Base-by-base conservation (phyloP, 2,797 vertebrate species). In the Acipenser oxyrinchus region DNA sequence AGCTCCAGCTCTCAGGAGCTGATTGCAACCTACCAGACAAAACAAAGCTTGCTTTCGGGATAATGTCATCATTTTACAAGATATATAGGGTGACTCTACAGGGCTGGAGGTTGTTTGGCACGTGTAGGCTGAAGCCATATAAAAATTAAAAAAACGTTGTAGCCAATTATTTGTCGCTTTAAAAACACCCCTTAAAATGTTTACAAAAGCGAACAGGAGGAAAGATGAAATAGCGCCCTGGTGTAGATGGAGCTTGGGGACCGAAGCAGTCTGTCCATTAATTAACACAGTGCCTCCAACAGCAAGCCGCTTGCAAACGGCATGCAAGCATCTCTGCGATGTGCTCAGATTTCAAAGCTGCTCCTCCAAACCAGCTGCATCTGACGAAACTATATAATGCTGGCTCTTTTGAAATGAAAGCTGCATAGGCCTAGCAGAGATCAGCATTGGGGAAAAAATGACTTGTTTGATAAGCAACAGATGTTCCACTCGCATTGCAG, bases 281-380 rank as follows among this genome's bases (percentile, higher is more conserved):
- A 87, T 90, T 87, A 92, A 86, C 74, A 66, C 72, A 73, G 74
- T 79, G 72, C 74, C 71, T 73, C 48, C 15, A 69, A 76, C 83
- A 76, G 76, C 78, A 80, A 78, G 75, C 75, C 77, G 71, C 82
- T 84, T 70, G 76, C 87, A 84, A 69, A 66, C 64, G 81, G 82
- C 81, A 84, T 78, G 82, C 80, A 83, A 78, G 87, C 82, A 83
- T 79, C 80, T 82, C 77, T 66, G 73, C 62, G 59, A 73, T 3
- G 71, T 37, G 77, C 84, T 95, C 91, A 23, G 69, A 87, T 95
- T 94, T 95, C 93, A 95, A 95, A 94, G 92, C 82, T 75, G 0
- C 80, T 85, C 78, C 81, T 81, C 74, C 71, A 66, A 73, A 83
- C 86, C 92, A 93, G 92, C 91, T 93, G 93, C 83, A 80, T 80